Evolutionary conservation across 1,140 invertebrate species (phyloP), one percentile per base, ranked within the genome.

Genomic region (Nomia melanderi): DNA sequence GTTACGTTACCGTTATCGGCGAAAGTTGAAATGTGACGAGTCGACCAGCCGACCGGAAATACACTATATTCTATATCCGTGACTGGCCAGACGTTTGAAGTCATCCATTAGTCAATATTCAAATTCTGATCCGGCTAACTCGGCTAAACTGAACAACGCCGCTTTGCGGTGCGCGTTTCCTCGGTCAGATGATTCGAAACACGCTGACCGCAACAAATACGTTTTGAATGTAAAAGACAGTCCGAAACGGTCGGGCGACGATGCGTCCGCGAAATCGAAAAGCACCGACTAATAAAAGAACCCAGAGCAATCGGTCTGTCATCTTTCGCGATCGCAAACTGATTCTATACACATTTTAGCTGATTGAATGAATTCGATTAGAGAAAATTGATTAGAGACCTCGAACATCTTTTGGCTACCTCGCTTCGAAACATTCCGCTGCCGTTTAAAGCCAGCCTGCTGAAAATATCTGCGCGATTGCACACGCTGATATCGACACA

Each of bases 11-110:
- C 3, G 33, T 36, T 8, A 36, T 36, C 8, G 33, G 33, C 33
- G 33, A 36, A 8, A 8, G 33, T 5, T 36, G 8, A 5, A 36
- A 36, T 36, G 33, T 36, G 31, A 41, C 47, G 25, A 53, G 66
- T 57, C 57, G 27, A 54, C 39, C 56, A 59, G 31, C 41, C 57
- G 44, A 23, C 53, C 47, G 60, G 29, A 73, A 73, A 47, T 25
- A 47, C 53, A 4, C 14, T 4, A n/a, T n/a, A n/a, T n/a, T n/a
- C n/a, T n/a, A n/a, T 25, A 36, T 31, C 27, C 1, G 7, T 29
- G 27, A 36, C 12, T 17, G 53, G 11, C 33, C 14, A 11, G 53
- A 57, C 39, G 14, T 25, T 66, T 12, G 39, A 36, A 31, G 33
- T 29, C 9, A 11, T 57, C 27, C 17, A 33, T 66, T 66, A 27